Conservation (phyloP, 2,113 vertebrate species). For the Vireo altiloquus region DNA sequence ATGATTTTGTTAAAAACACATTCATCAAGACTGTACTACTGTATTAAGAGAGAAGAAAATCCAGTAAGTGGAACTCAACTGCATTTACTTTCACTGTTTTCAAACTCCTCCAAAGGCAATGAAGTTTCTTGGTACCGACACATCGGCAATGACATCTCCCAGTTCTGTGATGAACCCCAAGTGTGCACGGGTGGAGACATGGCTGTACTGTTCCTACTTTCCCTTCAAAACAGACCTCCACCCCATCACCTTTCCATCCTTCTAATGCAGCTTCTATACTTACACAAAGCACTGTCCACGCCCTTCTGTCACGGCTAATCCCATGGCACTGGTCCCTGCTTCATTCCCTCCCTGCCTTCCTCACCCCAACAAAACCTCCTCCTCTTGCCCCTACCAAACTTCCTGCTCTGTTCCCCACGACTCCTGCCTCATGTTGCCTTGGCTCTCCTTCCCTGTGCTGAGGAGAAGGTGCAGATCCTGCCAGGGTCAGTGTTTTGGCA, state of each 20-base stretch:
- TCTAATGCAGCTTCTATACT: background rate
- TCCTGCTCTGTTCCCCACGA: background rate
- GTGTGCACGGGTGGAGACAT: background rate
- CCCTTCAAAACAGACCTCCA: background rate
- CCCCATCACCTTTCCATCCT: background rate
- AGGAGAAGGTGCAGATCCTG: background rate
- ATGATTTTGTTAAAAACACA: background rate
- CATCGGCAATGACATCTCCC: background rate
- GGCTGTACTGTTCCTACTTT: background rate
- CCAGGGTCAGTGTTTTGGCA: background rate
- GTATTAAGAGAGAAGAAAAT: background rate
- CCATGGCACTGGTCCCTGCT: background rate
- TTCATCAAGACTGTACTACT: background rate
- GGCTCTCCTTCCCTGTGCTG: background rate
- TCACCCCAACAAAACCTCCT: background rate
- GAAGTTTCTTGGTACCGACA: background rate
- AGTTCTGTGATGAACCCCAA: background rate
- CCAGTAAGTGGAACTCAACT: background rate
- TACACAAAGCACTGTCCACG: background rate
- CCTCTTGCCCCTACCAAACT: background rate
- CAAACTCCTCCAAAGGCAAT: background rate
- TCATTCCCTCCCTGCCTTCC: background rate
- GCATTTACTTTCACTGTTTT: background rate
- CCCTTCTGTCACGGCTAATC: background rate
- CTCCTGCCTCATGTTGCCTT: background rate